Percentiles rank a stretch among this genome's conserved stretches.
phyloP scores from a whole-genome alignment of 2,113 vertebrate species.

The Eidolon helvum region DNA sequence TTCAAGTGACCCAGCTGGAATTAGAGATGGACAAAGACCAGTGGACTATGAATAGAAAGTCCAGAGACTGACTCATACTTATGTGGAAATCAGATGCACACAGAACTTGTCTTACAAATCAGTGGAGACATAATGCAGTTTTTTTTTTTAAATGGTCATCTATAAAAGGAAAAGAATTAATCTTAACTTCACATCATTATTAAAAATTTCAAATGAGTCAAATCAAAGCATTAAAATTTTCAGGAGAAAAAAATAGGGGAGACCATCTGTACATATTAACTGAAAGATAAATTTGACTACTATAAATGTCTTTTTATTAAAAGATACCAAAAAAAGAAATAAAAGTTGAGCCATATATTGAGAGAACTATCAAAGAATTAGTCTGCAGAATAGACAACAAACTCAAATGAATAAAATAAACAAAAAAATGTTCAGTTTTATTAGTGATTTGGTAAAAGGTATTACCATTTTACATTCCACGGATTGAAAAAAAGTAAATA shows the following conservation, averaged over 20 bases:
- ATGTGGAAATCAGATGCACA: not conserved
- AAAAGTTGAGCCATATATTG: not conserved
- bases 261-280: not conserved
- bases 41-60: not conserved
- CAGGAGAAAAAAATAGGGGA: not conserved
- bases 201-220: conserved; percentile 1
- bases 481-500: not conserved
- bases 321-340: not conserved
- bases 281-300: conserved; percentile 9
- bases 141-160: not conserved
- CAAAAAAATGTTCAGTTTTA: not conserved
- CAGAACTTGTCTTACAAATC: not conserved
- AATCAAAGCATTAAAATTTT: not conserved
- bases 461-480: not conserved
- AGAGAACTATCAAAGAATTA: not conserved
- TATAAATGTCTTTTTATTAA: not conserved
- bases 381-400: not conserved
- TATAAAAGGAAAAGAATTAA: not conserved
- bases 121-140: not conserved
- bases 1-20: not conserved
- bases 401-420: not conserved
- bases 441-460: not conserved
- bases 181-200: not conserved
- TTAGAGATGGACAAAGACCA: not conserved
- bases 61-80: not conserved